A percentile compares a stretch with the other conserved stretches of the same genome.
Conservation (phyloP, 2,113 vertebrate genomes). For the Speoplatyrhinus poulsoni region DNA sequence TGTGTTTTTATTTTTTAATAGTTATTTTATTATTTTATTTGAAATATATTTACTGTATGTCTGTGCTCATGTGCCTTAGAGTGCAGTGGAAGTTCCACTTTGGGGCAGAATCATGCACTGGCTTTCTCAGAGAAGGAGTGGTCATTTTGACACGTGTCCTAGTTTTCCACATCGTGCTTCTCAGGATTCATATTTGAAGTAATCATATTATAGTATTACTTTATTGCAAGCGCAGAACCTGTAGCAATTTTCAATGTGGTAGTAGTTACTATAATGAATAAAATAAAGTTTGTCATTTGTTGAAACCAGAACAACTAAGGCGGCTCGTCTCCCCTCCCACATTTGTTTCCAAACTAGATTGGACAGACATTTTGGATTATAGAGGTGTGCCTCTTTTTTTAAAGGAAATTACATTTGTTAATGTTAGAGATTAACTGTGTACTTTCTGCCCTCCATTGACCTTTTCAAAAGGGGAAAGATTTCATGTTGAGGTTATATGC, state of each 20-base stretch:
- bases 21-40: conserved; percentile 35
- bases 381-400: no score
- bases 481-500: not conserved
- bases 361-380: no score
- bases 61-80: conserved; percentile 26
- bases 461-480: not conserved
- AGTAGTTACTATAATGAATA: not conserved
- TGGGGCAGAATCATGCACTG: conserved; percentile 2
- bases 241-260: not conserved
- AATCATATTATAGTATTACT: conserved; percentile 40
- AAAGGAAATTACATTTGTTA: no score
- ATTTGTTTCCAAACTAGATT: no score
- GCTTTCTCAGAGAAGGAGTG: conserved; percentile 4
- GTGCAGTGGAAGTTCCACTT: not conserved
- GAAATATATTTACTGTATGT: conserved; percentile 8
- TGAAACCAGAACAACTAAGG: no score
- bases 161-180: conserved; percentile 20
- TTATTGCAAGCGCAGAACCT: no score
- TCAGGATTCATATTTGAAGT: conserved; percentile 59
- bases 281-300: not conserved
- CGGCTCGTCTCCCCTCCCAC: no score
- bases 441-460: not conserved
- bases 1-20: no score
- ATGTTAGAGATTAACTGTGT: not conserved
- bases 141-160: not conserved